phyloP scores from a whole-genome alignment of 2,888 invertebrate species.

The Fabriciana adippe region DNA sequence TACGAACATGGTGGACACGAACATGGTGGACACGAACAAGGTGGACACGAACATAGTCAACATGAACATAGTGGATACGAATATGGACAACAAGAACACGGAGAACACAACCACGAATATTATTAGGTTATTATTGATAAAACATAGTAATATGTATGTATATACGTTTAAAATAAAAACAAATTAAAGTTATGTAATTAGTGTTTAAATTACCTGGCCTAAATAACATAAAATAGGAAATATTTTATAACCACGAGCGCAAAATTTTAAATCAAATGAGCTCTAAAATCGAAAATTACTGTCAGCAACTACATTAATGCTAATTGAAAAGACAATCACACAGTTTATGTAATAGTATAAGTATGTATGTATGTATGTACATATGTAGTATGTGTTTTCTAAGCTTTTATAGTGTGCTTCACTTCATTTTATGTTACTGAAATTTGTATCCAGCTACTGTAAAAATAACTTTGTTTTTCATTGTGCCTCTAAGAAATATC shows the following conservation, averaged over 20 bases:
- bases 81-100: not conserved
- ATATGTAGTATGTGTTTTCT: too few species aligned
- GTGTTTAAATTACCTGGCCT: not conserved
- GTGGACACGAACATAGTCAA: not conserved
- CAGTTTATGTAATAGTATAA: too few species aligned
- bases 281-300: too few species aligned
- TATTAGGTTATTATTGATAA: constrained; percentile 4
- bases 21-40: not conserved
- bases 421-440: too few species aligned
- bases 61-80: not conserved
- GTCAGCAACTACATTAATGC: too few species aligned
- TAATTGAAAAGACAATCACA: too few species aligned
- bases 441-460: too few species aligned
- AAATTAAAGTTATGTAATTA: not conserved
- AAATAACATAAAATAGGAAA: not conserved
- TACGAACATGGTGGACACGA: constrained; percentile 7
- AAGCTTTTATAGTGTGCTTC: too few species aligned
- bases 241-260: not conserved
- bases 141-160: constrained; percentile 13
- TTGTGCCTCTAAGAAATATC: too few species aligned
- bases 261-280: not conserved
- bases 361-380: too few species aligned
- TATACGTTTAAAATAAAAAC: constrained; percentile 10
- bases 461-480: too few species aligned
- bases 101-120: constrained; percentile 29